Conservation (phyloP, 2,113 vertebrate genomes). For the Genyomyrus donnyi region DNA sequence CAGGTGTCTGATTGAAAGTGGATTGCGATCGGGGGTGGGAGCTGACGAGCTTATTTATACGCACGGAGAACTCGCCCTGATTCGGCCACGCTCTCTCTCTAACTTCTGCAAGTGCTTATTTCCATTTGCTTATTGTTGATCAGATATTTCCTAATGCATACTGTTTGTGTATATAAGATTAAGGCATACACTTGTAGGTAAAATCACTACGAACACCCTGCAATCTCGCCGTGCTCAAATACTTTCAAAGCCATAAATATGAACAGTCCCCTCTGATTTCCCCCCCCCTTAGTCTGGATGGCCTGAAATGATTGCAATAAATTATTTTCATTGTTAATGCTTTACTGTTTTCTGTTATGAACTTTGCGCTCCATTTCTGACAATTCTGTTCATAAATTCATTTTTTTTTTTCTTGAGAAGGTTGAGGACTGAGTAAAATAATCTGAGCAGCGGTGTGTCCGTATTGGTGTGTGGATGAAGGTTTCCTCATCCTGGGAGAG, state of each 20-base stretch:
- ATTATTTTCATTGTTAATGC: background rate
- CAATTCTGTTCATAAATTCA: background rate
- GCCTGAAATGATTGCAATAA: background rate
- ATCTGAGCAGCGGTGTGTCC: background rate
- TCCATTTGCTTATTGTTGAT: background rate
- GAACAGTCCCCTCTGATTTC: background rate
- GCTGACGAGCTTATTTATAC: background rate
- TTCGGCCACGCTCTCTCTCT: background rate
- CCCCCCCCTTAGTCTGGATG: background rate
- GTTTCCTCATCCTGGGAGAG: background rate
- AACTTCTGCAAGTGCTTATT: background rate
- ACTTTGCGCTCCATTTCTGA: background rate
- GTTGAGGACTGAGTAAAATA: background rate
- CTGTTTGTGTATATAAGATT: background rate
- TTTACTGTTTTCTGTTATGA: background rate
- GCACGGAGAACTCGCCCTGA: background rate
- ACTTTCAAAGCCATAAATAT: background rate
- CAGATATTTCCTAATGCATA: background rate
- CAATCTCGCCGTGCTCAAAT: background rate
- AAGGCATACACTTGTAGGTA: background rate
- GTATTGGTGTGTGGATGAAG: background rate
- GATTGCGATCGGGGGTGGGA: background rate
- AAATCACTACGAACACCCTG: background rate
- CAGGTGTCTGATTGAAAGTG: background rate
- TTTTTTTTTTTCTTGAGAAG: background rate